Conservation (phyloP, 2,113 vertebrate genomes). For the Calyptommatus sinebrachiatus region DNA sequence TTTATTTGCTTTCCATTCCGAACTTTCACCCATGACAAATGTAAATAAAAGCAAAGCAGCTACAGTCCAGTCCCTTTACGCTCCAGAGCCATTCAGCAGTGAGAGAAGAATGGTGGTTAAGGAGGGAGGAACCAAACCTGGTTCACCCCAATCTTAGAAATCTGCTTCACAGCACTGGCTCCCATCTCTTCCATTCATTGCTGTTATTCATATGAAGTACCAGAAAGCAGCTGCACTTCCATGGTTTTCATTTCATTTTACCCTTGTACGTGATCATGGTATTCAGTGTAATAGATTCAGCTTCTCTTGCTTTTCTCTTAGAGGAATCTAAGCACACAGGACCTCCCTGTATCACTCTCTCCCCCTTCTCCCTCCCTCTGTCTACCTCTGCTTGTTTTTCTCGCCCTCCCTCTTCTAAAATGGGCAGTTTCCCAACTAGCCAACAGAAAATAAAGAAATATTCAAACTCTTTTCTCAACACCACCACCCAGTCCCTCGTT, state of each 20-base stretch:
- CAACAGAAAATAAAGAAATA: slow-evolving; percentile 34
- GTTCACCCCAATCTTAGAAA: not conserved
- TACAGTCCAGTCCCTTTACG: not conserved
- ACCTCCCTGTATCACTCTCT: slow-evolving; percentile 2
- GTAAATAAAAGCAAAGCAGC: not conserved
- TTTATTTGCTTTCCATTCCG: too few species aligned
- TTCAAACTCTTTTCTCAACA: slow-evolving; percentile 24
- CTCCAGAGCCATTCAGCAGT: not conserved
- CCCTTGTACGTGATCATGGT: not conserved
- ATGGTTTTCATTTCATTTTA: not conserved
- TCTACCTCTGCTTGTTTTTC: slow-evolving; percentile 27
- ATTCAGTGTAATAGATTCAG: not conserved
- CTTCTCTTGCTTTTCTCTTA: not conserved
- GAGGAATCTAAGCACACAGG: slow-evolving; percentile 3
- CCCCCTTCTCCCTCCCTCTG: not conserved
- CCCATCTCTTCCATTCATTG: not conserved
- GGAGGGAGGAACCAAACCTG: not conserved
- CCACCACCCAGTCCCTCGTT: not conserved
- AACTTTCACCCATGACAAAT: not conserved
- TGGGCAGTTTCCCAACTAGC: slow-evolving; percentile 33
- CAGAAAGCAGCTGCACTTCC: not conserved
- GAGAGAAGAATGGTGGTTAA: not conserved
- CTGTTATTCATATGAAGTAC: not conserved
- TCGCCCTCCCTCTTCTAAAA: not conserved
- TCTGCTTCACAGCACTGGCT: not conserved